Conservation (phyloP, 2,888 invertebrate species). For the Fabriciana adippe region DNA sequence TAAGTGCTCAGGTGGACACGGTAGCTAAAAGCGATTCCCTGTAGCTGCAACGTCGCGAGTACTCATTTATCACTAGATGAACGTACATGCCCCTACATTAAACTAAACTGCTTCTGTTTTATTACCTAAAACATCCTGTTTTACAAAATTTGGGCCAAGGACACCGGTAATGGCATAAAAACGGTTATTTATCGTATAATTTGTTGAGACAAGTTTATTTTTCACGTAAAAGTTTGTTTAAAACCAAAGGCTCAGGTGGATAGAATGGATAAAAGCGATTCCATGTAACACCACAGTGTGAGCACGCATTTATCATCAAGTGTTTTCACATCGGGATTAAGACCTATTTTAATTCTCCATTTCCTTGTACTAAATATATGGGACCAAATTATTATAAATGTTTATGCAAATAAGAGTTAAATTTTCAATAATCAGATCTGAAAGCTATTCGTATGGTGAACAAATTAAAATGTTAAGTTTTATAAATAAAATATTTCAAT, state of each 20-base stretch:
- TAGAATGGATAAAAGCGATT: constrained; percentile 8
- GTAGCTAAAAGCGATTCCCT: constrained; percentile 56
- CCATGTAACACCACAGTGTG: neutral
- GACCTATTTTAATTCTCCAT: neutral
- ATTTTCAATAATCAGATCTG: too few species aligned
- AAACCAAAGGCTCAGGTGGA: constrained; percentile 3
- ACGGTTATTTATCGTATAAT: neutral
- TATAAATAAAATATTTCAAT: too few species aligned
- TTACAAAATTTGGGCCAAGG: neutral
- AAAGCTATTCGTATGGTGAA: too few species aligned
- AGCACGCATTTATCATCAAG: constrained; percentile 9
- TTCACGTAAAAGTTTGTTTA: constrained; percentile 2
- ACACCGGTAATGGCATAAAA: neutral
- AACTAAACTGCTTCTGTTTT: constrained; percentile 42
- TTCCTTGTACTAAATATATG: neutral
- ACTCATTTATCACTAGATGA: constrained; percentile 59
- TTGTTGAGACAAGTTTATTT: neutral
- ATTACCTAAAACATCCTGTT: constrained; percentile 12
- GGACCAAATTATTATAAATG: neutral
- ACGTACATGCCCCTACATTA: constrained; percentile 55
- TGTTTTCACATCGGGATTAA: neutral
- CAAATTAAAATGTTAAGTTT: too few species aligned
- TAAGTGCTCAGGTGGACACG: constrained; percentile 39
- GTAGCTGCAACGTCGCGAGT: constrained; percentile 41
- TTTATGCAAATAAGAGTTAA: too few species aligned